phyloP scores from a whole-genome alignment of 1,140 invertebrate species.

The Neotoxoptera formosana region DNA sequence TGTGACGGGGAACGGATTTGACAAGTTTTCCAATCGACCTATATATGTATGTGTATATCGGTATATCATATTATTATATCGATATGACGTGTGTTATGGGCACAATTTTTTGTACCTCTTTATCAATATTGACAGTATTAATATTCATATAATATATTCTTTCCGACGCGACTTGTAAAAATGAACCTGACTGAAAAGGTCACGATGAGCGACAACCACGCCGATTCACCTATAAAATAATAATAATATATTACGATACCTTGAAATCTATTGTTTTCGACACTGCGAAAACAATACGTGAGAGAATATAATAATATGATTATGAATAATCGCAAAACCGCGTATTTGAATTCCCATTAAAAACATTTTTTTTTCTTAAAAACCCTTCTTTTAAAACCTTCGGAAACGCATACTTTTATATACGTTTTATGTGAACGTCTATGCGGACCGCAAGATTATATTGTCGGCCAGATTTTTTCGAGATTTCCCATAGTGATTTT shows the following conservation, averaged over 20 bases:
- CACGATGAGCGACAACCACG: not conserved
- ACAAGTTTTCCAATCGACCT: not conserved
- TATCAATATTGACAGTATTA: not conserved
- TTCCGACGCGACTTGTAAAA: not conserved
- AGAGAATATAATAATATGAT: not conserved
- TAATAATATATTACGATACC: not conserved
- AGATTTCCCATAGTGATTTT: not conserved
- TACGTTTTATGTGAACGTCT: not conserved
- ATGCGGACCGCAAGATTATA: not conserved
- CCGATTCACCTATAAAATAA: not conserved
- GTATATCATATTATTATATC: not conserved
- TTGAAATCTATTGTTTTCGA: conserved; percentile 8
- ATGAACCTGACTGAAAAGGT: not conserved
- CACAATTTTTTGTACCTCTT: not conserved
- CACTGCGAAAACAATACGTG: not conserved
- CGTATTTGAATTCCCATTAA: not conserved
- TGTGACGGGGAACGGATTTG: not conserved
- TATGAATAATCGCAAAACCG: not conserved
- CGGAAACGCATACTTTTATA: not conserved
- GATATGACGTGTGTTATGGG: not conserved
- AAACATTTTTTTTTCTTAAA: not conserved
- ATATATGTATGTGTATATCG: not conserved
- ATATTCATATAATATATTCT: not conserved
- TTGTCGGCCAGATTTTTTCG: not conserved
- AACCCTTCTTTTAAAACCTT: not conserved